Conservation (phyloP, 2,888 invertebrate genomes). For the Abscondita cerata region DNA sequence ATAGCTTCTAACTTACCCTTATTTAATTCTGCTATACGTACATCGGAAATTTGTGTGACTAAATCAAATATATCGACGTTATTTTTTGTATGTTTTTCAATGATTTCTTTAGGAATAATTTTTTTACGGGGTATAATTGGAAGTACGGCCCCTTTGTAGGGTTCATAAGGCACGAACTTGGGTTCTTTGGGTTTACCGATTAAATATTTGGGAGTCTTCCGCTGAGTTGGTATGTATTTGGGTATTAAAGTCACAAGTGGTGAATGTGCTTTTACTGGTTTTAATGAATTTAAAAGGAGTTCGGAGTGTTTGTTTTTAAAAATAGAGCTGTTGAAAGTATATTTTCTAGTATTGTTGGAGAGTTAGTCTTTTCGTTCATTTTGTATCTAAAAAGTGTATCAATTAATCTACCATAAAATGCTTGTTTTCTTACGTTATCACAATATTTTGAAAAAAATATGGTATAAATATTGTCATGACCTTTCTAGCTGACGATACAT, state of each 20-base stretch:
- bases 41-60: slow-evolving; percentile 74
- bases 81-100: slow-evolving; percentile 50
- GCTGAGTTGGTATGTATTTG: slow-evolving; percentile 65
- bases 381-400: no score
- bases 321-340: no score
- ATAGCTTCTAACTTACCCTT: slow-evolving; percentile 59
- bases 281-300: slow-evolving; percentile 45
- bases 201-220: slow-evolving; percentile 62
- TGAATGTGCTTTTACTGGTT: slow-evolving; percentile 59
- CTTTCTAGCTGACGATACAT: no score
- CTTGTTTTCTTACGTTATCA: no score
- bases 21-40: slow-evolving; percentile 69
- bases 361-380: no score
- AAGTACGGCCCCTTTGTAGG: slow-evolving; percentile 84
- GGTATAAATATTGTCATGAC: no score
- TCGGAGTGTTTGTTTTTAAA: not conserved
- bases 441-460: no score
- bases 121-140: slow-evolving; percentile 70
- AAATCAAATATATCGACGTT: slow-evolving; percentile 65
- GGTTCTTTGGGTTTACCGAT: slow-evolving; percentile 69
- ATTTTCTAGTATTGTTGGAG: no score
- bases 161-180: slow-evolving; percentile 88
- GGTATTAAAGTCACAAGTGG: slow-evolving; percentile 69
- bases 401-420: no score
- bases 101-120: slow-evolving; percentile 45